A percentile compares a stretch with the other conserved stretches of the same genome.
phyloP scores from a whole-genome alignment of 2,888 invertebrate genomes.

The Clistopyga incitator region DNA sequence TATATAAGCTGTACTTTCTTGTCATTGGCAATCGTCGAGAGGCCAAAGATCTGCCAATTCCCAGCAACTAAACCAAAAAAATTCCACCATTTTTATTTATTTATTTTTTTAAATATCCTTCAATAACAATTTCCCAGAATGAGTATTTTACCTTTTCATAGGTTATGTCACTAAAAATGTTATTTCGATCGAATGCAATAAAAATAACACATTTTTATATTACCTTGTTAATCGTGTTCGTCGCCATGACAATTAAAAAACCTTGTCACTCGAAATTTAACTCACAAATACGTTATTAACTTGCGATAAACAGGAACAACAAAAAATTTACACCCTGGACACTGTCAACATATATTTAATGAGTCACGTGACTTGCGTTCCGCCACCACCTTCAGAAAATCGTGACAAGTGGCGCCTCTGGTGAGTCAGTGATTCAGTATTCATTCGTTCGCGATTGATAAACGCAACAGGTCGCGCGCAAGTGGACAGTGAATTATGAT shows the following conservation, averaged over 20 bases:
- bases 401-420: slow-evolving; percentile 13
- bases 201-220: not conserved
- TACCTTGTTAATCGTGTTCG: slow-evolving; percentile 53
- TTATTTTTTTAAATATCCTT: not conserved
- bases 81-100: too few relatives aligned
- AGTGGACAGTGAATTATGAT: slow-evolving; percentile 23
- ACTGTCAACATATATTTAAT: not conserved
- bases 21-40: slow-evolving; percentile 24
- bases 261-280: not conserved
- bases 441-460: slow-evolving; percentile 57
- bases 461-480: slow-evolving; percentile 50
- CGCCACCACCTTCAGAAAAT: slow-evolving; percentile 51
- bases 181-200: not conserved
- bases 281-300: slow-evolving; percentile 34
- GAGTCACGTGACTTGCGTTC: slow-evolving; percentile 26
- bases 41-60: slow-evolving; percentile 35
- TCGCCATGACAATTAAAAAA: slow-evolving; percentile 33
- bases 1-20: slow-evolving; percentile 84
- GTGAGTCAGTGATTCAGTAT: slow-evolving; percentile 57
- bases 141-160: not conserved
- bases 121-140: not conserved
- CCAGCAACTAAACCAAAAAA: slow-evolving; percentile 30
- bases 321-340: slow-evolving; percentile 15
- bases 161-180: slow-evolving; percentile 31
- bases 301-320: slow-evolving; percentile 15